A percentile compares a stretch with the other conserved stretches of the same genome.
phyloP scores from a whole-genome alignment of 2,113 vertebrate species.

The Saccopteryx leptura region DNA sequence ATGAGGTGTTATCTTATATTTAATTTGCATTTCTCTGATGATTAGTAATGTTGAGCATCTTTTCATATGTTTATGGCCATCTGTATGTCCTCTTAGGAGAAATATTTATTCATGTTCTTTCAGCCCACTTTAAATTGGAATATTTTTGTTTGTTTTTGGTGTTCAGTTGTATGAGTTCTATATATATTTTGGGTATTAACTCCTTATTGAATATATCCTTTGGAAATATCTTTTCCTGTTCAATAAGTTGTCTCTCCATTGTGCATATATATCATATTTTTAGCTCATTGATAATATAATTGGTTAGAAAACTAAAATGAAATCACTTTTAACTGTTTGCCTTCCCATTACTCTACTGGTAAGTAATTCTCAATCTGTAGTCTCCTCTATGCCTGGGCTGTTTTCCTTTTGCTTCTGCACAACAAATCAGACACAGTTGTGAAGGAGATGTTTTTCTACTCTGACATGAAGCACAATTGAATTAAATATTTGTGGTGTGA shows the following conservation, averaged over 20 bases:
- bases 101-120: neutral
- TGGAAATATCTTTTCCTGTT: neutral
- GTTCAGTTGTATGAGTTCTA: neutral
- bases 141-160: neutral
- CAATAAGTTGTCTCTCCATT: neutral
- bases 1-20: neutral
- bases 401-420: slow-evolving; percentile 23
- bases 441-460: slow-evolving; percentile 31
- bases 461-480: neutral
- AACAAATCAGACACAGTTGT: neutral
- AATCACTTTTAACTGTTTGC: slow-evolving; percentile 27
- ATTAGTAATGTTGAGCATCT: neutral
- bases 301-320: slow-evolving; percentile 10
- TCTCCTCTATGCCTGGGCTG: neutral
- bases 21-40: neutral
- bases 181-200: neutral
- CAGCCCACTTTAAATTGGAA: neutral
- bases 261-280: neutral
- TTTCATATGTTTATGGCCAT: neutral
- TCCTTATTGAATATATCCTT: neutral
- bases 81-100: neutral
- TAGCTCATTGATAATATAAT: neutral
- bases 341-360: neutral
- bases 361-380: neutral
- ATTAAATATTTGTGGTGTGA: slow-evolving; percentile 29